Base-by-base conservation (phyloP, 1,140 invertebrate genomes). In the Globodera rostochiensis region DNA sequence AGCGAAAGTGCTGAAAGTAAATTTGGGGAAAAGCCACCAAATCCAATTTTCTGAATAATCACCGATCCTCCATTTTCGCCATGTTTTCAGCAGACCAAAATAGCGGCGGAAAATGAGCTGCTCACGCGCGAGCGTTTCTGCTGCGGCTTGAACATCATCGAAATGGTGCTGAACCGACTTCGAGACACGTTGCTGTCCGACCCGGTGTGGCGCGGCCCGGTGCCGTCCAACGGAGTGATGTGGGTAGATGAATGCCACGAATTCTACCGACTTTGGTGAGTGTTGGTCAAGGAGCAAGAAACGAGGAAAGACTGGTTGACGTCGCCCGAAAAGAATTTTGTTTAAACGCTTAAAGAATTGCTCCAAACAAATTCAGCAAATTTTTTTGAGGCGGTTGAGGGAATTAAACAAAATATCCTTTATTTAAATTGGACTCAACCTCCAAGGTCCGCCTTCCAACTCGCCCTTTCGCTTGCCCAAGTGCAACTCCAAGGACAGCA, bases 71-170 rank as follows among this genome's bases (percentile, higher is more conserved):
- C 45, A n/a, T 57, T 84, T 7, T 1, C 36, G 3, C 6, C 21
- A 53, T 36, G 80, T 25, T 91, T 91, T 47, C 89, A 95, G 94
- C 95, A 97, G 95, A 93, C 94, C 7, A 93, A 94, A 92, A 94
- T 97, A 84, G 94, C 95, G 0, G 92, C 94, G 71, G 97, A 99
- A 91, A 96, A 96, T 25, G 97, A 99, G 91, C 91, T 99, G 36
- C 91, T 99, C 81, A 99, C 97, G 11, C 93, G 96, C 85, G 97
- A 99, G 91, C 93, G 97, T 1, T 92, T 99, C 3, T 99, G 97
- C 90, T 98, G 97, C 91, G 97, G 97, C n/a, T 91, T 99, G 53
- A 97, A 96, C 46, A 96, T 99, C 89, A 99, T 99, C 92, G 95
- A 98, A 91, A 95, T 82, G 81, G 90, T 93, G 50, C 86, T 93